Percentiles rank a stretch among this genome's conserved stretches.
Conservation (phyloP, 2,113 vertebrate genomes). For the Chaenogobius annularis region DNA sequence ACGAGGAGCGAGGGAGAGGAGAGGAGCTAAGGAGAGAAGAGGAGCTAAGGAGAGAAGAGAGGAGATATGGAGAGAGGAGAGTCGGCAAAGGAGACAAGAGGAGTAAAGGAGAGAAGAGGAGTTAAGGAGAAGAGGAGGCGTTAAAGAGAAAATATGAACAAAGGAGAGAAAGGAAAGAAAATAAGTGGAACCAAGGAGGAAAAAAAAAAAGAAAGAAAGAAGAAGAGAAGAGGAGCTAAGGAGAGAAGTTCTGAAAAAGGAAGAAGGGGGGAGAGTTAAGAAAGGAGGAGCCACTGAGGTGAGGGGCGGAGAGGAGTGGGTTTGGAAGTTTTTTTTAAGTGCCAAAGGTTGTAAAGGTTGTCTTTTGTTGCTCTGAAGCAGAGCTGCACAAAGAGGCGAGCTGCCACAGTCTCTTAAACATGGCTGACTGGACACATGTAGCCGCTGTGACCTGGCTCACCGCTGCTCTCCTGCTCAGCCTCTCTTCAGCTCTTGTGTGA, state of each 20-base stretch:
- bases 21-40: neutral
- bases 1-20: neutral
- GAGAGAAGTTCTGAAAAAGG: neutral
- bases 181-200: neutral
- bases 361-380: neutral
- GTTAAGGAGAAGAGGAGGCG: neutral
- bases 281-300: too few species aligned
- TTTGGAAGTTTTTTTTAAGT: neutral
- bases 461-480: neutral
- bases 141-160: neutral
- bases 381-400: neutral
- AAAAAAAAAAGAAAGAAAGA: neutral
- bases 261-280: too few species aligned
- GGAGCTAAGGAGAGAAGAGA: neutral
- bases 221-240: neutral
- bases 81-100: neutral
- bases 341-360: neutral
- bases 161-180: neutral
- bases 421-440: conserved; percentile 7
- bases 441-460: conserved; percentile 11
- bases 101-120: neutral
- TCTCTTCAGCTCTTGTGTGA: neutral
- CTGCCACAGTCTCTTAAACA: conserved; percentile 3
- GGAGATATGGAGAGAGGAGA: neutral
- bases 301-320: neutral